Percentiles rank a stretch among this genome's conserved stretches.
Conservation (phyloP, 1,140 invertebrate species). For the Drosophila pruinosa region DNA sequence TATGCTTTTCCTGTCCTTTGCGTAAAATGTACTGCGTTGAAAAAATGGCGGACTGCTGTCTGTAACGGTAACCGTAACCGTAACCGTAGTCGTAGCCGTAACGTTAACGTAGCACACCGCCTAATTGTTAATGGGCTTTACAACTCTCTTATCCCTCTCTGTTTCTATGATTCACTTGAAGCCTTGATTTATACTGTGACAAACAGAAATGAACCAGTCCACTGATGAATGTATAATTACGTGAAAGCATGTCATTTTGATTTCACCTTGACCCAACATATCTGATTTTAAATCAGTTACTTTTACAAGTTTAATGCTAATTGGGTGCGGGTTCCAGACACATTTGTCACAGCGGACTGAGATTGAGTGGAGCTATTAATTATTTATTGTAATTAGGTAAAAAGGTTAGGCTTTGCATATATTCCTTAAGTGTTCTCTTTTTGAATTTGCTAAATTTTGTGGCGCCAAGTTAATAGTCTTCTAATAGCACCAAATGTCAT, state of each 20-base stretch:
- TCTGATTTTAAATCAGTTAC: not conserved
- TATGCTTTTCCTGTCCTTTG: not conserved
- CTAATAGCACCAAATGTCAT: not conserved
- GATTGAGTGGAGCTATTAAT: not conserved
- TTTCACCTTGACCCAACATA: not conserved
- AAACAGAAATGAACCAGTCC: not conserved
- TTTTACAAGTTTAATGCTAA: not conserved
- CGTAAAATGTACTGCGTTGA: too few relatives aligned
- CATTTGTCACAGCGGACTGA: not conserved
- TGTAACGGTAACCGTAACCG: not conserved
- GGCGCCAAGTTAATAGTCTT: not conserved
- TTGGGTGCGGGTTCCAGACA: not conserved
- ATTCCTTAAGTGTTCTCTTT: too few relatives aligned
- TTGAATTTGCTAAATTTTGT: not conserved
- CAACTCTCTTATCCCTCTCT: slow-evolving; percentile 48
- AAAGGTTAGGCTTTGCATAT: too few relatives aligned
- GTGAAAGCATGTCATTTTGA: not conserved
- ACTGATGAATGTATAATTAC: not conserved
- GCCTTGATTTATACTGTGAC: not conserved
- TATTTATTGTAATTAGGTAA: slow-evolving; percentile 4
- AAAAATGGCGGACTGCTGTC: slow-evolving; percentile 12
- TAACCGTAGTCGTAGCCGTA: not conserved
- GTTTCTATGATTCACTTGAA: slow-evolving; percentile 14
- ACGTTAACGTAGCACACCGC: slow-evolving; percentile 36
- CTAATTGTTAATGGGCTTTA: slow-evolving; percentile 66